phyloP scores from a whole-genome alignment of 2,888 invertebrate genomes.

The Cenopis cana region DNA sequence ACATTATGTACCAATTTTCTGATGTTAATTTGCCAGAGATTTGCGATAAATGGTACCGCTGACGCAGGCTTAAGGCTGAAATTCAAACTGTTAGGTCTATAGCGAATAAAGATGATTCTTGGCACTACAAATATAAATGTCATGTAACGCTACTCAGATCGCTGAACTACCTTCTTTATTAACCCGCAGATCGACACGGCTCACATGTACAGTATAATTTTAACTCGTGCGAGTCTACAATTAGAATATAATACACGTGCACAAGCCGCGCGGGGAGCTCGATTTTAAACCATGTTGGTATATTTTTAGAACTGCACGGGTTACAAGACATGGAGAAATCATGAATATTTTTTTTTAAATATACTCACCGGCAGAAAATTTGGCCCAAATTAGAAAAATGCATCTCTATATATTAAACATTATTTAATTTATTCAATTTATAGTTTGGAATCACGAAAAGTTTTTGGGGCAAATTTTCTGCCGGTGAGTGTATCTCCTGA shows the following conservation, averaged over 20 bases:
- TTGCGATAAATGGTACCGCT: neutral
- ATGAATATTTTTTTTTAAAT: too few relatives aligned
- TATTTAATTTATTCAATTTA: too few relatives aligned
- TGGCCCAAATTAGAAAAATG: too few relatives aligned
- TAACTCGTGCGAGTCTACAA: neutral
- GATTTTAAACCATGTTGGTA: too few relatives aligned
- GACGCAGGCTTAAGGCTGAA: neutral
- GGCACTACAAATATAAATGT: neutral
- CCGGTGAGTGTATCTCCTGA: too few relatives aligned
- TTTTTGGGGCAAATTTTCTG: too few relatives aligned
- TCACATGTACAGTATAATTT: neutral
- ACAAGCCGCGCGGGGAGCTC: neutral
- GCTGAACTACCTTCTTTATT: neutral
- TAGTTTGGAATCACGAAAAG: too few relatives aligned
- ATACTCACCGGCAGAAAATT: too few relatives aligned
- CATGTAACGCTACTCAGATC: neutral
- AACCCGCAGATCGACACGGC: neutral
- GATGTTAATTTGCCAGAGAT: neutral
- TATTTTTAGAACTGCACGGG: too few relatives aligned
- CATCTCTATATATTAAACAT: too few relatives aligned
- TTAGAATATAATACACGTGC: neutral
- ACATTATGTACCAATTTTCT: constrained; percentile 13
- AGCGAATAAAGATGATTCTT: neutral
- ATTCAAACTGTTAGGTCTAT: too few relatives aligned
- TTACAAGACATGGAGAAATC: too few relatives aligned